Base-by-base conservation (phyloP, 2,888 invertebrate genomes). In the Lissonota sp. region DNA sequence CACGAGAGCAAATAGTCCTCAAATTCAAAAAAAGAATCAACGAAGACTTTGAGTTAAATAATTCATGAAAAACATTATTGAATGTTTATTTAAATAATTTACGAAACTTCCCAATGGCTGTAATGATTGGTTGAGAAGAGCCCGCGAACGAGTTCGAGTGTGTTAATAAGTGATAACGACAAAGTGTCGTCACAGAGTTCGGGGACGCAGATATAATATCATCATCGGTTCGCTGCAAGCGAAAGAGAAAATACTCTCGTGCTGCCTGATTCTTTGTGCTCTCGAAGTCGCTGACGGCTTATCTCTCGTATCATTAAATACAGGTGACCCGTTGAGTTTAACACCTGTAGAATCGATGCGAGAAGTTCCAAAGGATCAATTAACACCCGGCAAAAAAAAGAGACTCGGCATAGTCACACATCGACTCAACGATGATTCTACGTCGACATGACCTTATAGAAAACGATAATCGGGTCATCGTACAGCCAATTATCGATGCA, bases 91-190 rank as follows among this genome's bases (percentile, higher is more conserved):
- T 3, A 26, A 26, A 26, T 26, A 26, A 26, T 26, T 26, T 26
- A 26, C 26, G 26, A 26, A 26, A 26, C 26, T 44, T 44, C 10
- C 44, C 7, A 10, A 44, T 44, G 10, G 10, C 39, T 46, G 58
- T 74, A 74, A 57, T 49, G 14, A 67, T 58, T 63, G 8, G 6
- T 71, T 44, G 51, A 53, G 53, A 46, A 70, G 58, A 26, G 44
- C 14, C 10, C 60, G 71, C 53, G 55, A 67, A 66, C 37, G n/a
- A 55, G 66, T 53, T 70, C 70, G 66, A 80, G 75, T 8, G 51
- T 66, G 70, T 67, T 80, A 71, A 80, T 40, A 40, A 44, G 70
- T 57, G 81, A 81, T 81, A 81, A 81, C 78, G 66, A 81, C 64
- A 66, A 37, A 44, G 60, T 78, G 66, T 16, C 70, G 74, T 78